Percentiles rank a stretch among this genome's conserved stretches.
These are phyloP conservation scores for Mamestra configurata DNA, from an alignment of 1,140 invertebrate genomes.

Conservation along the genomic window DNA sequence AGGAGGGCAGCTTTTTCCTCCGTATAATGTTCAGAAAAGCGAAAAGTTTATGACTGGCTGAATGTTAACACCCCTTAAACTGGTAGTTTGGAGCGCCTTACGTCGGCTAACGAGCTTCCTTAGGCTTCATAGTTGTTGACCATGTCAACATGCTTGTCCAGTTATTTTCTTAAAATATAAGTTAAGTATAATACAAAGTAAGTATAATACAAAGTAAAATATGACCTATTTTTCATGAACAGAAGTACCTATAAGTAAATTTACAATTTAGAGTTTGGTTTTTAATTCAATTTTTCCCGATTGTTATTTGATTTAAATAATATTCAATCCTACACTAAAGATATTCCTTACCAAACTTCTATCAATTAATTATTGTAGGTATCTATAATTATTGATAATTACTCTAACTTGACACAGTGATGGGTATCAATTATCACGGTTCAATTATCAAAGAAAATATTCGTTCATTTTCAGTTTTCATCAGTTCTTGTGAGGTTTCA, in stretches of 20 bases:
- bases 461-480: neutral
- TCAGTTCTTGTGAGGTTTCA: neutral
- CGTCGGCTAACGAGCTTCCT: slow-evolving; percentile 20
- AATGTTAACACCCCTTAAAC: slow-evolving; percentile 54
- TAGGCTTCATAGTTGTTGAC: slow-evolving; percentile 2
- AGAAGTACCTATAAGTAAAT: no score
- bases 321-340: neutral
- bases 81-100: slow-evolving; percentile 21
- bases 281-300: no score
- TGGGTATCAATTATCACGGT: neutral
- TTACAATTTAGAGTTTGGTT: no score
- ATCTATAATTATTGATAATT: neutral
- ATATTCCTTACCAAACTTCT: no score
- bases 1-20: slow-evolving; percentile 52
- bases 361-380: neutral
- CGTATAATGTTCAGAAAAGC: slow-evolving; percentile 56
- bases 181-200: neutral
- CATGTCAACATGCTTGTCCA: neutral
- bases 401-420: neutral
- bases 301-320: neutral
- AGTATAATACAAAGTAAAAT: neutral
- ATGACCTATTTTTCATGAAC: neutral
- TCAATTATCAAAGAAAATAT: neutral
- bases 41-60: slow-evolving; percentile 52
- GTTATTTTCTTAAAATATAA: neutral